Conservation (phyloP, 2,113 vertebrate genomes). For the Pygoscelis antarcticus region DNA sequence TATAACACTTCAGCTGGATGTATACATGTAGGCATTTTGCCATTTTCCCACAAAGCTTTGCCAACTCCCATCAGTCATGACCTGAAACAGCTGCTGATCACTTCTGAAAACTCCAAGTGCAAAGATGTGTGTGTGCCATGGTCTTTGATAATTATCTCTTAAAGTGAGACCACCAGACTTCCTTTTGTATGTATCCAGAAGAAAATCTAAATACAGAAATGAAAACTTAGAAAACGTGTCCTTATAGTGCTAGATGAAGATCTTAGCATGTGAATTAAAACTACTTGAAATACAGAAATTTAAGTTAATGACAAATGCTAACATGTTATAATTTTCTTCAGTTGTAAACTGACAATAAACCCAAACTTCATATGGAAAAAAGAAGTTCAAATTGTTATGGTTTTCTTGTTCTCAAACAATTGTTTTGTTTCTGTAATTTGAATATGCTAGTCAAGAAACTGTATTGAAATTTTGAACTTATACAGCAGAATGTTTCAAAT, state of each 20-base stretch:
- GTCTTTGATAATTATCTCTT: background rate
- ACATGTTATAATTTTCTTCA: background rate
- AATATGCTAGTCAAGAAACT: background rate
- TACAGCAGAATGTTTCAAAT: background rate
- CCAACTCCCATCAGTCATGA: background rate
- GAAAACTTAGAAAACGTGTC: background rate
- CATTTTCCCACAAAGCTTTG: constrained; percentile 36
- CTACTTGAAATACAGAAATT: background rate
- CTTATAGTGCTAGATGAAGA: background rate
- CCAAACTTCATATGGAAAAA: background rate
- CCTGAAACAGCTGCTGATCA: constrained; percentile 15
- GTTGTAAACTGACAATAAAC: background rate
- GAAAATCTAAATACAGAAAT: background rate
- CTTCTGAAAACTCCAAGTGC: background rate
- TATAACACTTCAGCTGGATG: background rate
- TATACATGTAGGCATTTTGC: background rate
- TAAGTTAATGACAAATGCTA: background rate
- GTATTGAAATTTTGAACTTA: background rate
- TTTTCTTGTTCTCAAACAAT: background rate
- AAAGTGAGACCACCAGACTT: background rate
- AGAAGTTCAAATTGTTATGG: background rate
- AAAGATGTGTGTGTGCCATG: background rate
- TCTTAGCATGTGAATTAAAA: background rate
- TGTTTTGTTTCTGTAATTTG: background rate
- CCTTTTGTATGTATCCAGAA: background rate